Evolutionary conservation across 2,113 vertebrate genomes (phyloP), one percentile per base, ranked within the genome.

Genomic region (Grammomys dolichurus): DNA sequence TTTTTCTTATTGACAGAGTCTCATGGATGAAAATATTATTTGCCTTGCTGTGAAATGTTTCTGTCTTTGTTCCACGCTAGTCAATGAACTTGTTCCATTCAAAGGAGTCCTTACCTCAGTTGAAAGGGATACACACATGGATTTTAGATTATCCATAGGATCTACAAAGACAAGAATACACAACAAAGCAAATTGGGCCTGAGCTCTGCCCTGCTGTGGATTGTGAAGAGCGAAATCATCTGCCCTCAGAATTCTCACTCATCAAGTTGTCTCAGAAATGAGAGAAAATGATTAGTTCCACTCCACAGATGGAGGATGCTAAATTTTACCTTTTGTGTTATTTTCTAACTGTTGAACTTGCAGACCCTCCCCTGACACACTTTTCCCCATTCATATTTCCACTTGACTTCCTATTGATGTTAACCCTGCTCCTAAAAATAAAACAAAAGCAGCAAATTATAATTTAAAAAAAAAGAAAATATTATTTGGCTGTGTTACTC

Each of bases 221-320:
- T 22, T 82, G 77, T 93, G 60, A 78, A 40, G 80, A 89, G 89
- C 36, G 56, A 89, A 87, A 24, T 17, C 28, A 7, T 82, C 67
- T 87, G 3, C 8, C 9, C 43, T 46, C 40, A 2, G 36, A 60
- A 46, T 78, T 87, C 72, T 82, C 91, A 92, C 78, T 58, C 92
- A 77, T 63, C 93, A 78, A 20, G 0, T 63, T 70, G 67, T 65
- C 75, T 94, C 36, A 22, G 87, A 93, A 87, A 76, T 91, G 90
- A 85, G 87, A 81, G 75, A 58, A 87, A 81, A 73, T 65, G 76
- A 94, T 97, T 73, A n/a, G 87, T 89, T 95, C 65, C 7, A 2
- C 70, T 86, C 60, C n/a, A 67, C 40, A 93, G 60, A 81, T 0
- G 0, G 80, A 72, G 72, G 67, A 51, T 76, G 90, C 11, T 81